These are phyloP conservation scores for Drosophila sordidapex DNA, from an alignment of 2,888 invertebrate genomes.

Conservation along the genomic window DNA sequence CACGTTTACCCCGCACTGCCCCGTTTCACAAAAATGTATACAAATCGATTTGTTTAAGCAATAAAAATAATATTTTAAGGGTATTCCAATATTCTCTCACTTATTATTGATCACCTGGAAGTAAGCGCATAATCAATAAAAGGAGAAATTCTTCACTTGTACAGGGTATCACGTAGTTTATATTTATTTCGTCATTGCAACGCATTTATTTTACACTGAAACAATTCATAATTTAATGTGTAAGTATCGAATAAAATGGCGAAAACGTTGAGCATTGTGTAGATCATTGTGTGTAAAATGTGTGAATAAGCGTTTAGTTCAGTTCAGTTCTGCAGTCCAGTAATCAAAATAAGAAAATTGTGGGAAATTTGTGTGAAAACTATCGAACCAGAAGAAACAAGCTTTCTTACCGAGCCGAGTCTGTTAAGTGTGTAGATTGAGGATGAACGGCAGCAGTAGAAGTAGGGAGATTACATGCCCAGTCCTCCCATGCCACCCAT, in stretches of 20 bases:
- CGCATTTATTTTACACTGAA: constrained; percentile 26
- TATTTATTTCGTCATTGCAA: not conserved
- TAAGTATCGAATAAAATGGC: constrained; percentile 31
- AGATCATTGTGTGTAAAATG: not conserved
- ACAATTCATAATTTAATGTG: constrained; percentile 25
- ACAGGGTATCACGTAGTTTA: not conserved
- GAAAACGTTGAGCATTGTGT: constrained; percentile 47
- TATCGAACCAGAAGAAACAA: not conserved
- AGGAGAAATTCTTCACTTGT: no score
- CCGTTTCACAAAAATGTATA: no score
- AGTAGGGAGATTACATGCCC: constrained; percentile 27
- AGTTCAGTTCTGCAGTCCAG: constrained; percentile 45
- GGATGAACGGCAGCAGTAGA: not conserved
- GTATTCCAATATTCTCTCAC: no score
- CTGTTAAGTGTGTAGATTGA: not conserved
- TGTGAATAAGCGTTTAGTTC: constrained; percentile 10
- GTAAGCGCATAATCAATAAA: no score
- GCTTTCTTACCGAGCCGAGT: not conserved
- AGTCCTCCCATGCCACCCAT: constrained; percentile 60
- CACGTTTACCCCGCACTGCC: no score
- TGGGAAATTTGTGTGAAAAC: not conserved
- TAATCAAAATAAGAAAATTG: constrained; percentile 11
- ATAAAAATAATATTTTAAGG: not conserved
- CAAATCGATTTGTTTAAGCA: not conserved
- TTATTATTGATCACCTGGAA: no score